Evolutionary conservation across 2,797 vertebrate genomes (phyloP).

Genomic region (Artibeus lituratus): DNA sequence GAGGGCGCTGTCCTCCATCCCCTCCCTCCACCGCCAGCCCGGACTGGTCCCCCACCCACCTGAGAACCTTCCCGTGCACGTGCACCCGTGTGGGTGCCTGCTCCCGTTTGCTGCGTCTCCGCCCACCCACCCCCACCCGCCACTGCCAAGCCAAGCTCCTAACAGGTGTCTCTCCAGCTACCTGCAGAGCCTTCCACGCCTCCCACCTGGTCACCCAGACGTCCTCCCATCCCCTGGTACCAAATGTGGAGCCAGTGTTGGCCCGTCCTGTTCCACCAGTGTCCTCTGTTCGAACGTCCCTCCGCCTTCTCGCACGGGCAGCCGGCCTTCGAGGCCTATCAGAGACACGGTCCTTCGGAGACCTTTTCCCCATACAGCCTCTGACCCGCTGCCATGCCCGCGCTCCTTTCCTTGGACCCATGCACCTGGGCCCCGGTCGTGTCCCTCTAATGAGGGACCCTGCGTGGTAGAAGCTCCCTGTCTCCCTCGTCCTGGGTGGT

Average conservation of each 20-base stretch:
- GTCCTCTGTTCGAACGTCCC: not conserved
- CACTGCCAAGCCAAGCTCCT: not conserved
- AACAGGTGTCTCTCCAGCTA: not conserved
- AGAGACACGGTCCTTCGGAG: not conserved
- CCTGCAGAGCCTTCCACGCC: not conserved
- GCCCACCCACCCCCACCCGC: not conserved
- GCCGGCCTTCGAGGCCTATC: not conserved
- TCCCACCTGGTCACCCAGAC: not conserved
- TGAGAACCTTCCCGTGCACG: rapidly evolving
- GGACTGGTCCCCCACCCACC: rapidly evolving
- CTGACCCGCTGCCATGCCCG: not conserved
- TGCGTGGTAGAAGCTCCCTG: not conserved
- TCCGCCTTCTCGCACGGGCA: rapidly evolving
- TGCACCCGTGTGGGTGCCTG: not conserved
- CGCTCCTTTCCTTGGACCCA: not conserved
- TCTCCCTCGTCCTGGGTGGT: not conserved
- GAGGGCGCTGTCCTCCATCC: not conserved
- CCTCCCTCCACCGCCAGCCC: not conserved
- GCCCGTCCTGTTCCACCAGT: not conserved
- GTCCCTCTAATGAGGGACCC: not conserved
- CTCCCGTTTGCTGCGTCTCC: not conserved
- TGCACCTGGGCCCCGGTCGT: rapidly evolving
- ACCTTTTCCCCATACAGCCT: not conserved
- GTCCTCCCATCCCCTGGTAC: not conserved
- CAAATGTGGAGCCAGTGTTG: not conserved